A percentile compares a stretch with the other conserved stretches of the same genome.
Evolutionary conservation across 2,797 vertebrate species (phyloP).

Genomic region (Notoglanidium macrostoma): DNA sequence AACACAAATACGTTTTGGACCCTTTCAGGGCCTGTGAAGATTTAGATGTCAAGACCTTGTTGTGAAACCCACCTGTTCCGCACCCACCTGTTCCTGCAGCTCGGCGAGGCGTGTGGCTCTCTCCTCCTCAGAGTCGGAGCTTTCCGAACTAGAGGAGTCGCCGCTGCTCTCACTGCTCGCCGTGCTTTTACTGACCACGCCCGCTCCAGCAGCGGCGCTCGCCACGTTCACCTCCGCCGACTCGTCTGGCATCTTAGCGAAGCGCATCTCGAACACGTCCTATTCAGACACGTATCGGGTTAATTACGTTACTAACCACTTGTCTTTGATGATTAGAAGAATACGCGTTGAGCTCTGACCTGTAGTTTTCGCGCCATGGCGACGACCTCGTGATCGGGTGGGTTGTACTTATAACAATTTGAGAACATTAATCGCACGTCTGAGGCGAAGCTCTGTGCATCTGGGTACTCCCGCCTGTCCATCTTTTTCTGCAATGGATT

Average conservation of each 20-base stretch:
- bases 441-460: slow-evolving; percentile 86
- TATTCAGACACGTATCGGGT: slow-evolving; percentile 53
- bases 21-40: slow-evolving; percentile 13
- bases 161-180: slow-evolving; percentile 79
- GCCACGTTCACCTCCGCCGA: slow-evolving; percentile 67
- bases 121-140: slow-evolving; percentile 83
- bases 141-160: slow-evolving; percentile 78
- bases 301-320: neutral
- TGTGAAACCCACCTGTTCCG: slow-evolving; percentile 80
- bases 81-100: slow-evolving; percentile 88
- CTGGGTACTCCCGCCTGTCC: slow-evolving; percentile 87
- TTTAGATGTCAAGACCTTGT: slow-evolving; percentile 43
- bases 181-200: slow-evolving; percentile 74
- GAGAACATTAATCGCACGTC: slow-evolving; percentile 97
- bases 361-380: slow-evolving; percentile 90
- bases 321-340: neutral
- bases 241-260: slow-evolving; percentile 93
- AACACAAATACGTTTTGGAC: neutral
- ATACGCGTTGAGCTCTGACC: slow-evolving; percentile 67
- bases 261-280: slow-evolving; percentile 94
- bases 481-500: slow-evolving; percentile 87
- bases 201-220: slow-evolving; percentile 63
- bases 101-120: slow-evolving; percentile 79
- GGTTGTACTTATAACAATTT: slow-evolving; percentile 98
- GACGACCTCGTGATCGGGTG: slow-evolving; percentile 87